Conservation (phyloP, 30 jellyfish, hydroid and myxozoan species). For the Hydra vulgaris region DNA sequence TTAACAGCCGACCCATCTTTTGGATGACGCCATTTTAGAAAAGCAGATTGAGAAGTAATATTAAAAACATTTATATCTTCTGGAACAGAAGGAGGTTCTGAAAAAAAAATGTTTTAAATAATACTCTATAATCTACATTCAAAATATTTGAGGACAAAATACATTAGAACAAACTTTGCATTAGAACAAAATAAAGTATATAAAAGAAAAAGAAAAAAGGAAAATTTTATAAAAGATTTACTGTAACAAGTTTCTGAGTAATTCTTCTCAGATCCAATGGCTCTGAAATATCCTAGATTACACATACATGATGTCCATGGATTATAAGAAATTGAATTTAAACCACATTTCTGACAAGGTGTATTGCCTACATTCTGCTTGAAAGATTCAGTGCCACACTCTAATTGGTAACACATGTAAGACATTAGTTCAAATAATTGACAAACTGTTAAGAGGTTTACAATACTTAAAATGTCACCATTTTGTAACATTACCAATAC, state of each 20-base stretch:
- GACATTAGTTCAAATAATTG: no score
- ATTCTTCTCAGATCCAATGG: background rate
- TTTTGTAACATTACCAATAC: no score
- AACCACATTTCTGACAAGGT: constrained; percentile 1
- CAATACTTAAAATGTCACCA: no score
- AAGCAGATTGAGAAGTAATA: background rate
- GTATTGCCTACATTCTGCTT: background rate
- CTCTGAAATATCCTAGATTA: background rate
- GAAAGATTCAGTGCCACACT: background rate
- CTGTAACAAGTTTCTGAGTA: constrained; percentile 12
- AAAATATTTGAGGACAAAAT: background rate
- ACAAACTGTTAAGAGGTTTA: no score
- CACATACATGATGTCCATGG: constrained; percentile 4
- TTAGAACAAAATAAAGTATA: background rate
- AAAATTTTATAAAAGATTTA: no score
- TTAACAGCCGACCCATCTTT: background rate
- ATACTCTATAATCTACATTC: no score
- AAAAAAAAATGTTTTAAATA: no score
- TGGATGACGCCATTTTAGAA: background rate
- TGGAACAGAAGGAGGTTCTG: background rate
- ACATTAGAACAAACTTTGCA: constrained; percentile 2
- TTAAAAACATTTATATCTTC: background rate
- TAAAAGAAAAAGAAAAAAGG: no score
- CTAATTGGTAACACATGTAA: background rate
- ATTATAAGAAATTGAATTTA: background rate